Base-by-base conservation (phyloP, 2,888 invertebrate species). In the Acronicta alni region DNA sequence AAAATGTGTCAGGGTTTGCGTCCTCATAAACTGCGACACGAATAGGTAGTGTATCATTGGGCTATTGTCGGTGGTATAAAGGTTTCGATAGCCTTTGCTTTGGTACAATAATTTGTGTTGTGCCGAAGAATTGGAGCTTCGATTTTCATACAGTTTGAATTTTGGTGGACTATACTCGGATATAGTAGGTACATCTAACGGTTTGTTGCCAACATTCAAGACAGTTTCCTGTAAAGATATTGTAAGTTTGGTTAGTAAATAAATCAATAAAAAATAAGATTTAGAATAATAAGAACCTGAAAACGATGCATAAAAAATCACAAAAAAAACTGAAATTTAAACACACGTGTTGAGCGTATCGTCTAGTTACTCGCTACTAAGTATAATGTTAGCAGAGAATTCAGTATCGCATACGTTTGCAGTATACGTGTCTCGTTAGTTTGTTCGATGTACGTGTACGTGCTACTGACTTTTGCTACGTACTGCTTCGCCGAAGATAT, bases 341-440 rank as follows among this genome's bases (percentile, higher is more conserved):
- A 30, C 12, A 12, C 12, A 12, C 30, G 30, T 4, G 30, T 26
- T 12, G 26, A 26, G 7, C 26, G 35, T 7, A n/a, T 35, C 6
- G 0, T 35, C n/a, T 35, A 32, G 7, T 35, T 35, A n/a, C n/a
- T 35, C 6, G 35, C 35, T 35, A 35, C 14, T 35, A 9, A 51
- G 53, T 57, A 53, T 15, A 49, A 44, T 20, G 72, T 48, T 66
- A 68, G 26, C 51, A 41, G 42, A 52, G 41, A 70, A 51, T 32
- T 64, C 64, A 52, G n/a, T 65, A 59, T 71, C 32, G 51, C 10
- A 49, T 42, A 52, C 20, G 30, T 14, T 38, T 20, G 44, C 41
- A 57, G 49, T 54, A 55, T 55, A 78, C 72, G 77, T 73, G 74
- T 67, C 71, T 75, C 71, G 81, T 78, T 80, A 75, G 65, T 61